Percentiles rank a stretch among this genome's conserved stretches.
Evolutionary conservation across 2,113 vertebrate genomes (phyloP).

Genomic region (Orthonyx spaldingii): DNA sequence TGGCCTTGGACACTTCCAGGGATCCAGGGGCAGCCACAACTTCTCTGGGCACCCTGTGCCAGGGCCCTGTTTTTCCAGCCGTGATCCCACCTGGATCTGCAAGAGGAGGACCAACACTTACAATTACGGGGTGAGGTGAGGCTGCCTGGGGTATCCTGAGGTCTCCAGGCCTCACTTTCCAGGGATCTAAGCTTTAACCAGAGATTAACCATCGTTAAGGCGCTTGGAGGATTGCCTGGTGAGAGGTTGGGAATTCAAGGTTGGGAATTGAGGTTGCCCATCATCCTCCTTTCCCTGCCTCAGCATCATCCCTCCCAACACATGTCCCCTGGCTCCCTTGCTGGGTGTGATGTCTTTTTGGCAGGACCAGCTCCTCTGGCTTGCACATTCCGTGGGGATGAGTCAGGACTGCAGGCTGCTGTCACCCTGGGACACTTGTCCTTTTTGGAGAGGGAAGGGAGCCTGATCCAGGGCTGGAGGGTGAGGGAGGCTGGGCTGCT

Average conservation of each 20-base stretch:
- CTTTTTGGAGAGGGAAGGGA: background rate
- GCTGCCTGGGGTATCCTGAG: fast-evolving
- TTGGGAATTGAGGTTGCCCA: background rate
- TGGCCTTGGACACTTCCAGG: background rate
- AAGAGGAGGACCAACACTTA: background rate
- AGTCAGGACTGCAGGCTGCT: background rate
- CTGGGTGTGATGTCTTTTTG: background rate
- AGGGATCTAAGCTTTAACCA: background rate
- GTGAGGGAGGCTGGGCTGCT: background rate
- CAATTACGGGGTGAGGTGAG: fast-evolving
- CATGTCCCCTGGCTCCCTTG: background rate
- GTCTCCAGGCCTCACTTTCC: background rate
- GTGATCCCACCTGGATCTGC: background rate
- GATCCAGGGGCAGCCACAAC: background rate
- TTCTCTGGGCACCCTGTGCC: background rate
- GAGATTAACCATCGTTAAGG: fast-evolving
- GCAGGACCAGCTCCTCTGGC: background rate
- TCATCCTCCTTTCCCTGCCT: background rate
- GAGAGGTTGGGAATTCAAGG: background rate
- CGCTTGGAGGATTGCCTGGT: background rate
- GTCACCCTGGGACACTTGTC: background rate
- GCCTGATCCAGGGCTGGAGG: background rate
- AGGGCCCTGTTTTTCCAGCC: background rate
- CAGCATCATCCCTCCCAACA: background rate
- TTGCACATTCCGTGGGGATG: background rate